A percentile compares a stretch with the other conserved stretches of the same genome.
phyloP scores from a whole-genome alignment of 1,140 invertebrate species.

The Neotoxoptera formosana region DNA sequence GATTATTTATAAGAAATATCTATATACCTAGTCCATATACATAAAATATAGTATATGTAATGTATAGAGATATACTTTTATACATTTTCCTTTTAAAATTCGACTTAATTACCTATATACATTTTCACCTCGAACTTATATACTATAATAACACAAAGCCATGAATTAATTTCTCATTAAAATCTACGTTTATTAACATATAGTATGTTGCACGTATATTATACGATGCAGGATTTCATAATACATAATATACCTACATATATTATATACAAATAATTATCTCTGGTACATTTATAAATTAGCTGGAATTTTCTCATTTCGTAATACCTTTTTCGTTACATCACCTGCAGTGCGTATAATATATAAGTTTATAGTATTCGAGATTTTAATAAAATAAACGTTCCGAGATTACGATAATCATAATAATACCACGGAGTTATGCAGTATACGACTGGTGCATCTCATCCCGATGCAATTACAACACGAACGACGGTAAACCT shows the following conservation, averaged over 20 bases:
- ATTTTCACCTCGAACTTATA: neutral
- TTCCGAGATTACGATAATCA: neutral
- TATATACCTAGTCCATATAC: neutral
- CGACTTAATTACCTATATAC: conserved; percentile 8
- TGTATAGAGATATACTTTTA: neutral
- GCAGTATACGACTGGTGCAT: neutral
- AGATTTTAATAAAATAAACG: neutral
- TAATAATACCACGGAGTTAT: neutral
- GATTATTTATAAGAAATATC: neutral
- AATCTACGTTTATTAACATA: conserved; percentile 21
- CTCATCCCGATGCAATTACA: neutral
- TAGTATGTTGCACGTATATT: neutral
- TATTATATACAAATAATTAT: neutral
- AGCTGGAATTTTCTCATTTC: neutral
- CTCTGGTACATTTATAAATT: neutral
- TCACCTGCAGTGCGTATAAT: neutral
- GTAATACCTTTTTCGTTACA: neutral
- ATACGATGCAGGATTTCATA: neutral
- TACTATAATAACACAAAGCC: neutral
- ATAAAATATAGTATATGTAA: conserved; percentile 1
- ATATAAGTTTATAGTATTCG: neutral
- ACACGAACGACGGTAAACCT: neutral
- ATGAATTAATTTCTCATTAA: conserved; percentile 31
- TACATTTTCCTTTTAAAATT: neutral
- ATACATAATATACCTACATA: neutral